Evolutionary conservation across 2,888 invertebrate species (phyloP).

Genomic region (Pocota personata): DNA sequence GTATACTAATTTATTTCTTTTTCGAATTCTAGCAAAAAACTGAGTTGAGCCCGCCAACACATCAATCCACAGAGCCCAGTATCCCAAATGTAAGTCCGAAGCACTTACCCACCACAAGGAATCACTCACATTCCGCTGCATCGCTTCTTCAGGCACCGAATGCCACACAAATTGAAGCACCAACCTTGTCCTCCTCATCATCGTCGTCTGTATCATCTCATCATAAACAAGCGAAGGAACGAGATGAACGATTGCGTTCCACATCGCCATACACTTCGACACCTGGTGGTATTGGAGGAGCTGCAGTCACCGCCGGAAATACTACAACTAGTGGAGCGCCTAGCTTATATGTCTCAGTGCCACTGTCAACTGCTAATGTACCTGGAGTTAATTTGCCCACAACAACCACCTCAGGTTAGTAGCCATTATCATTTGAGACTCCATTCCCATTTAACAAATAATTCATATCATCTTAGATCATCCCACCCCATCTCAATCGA

Average conservation of each 20-base stretch:
- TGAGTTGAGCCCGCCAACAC: slow-evolving; percentile 80
- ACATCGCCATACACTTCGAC: slow-evolving; percentile 57
- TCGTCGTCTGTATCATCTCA: slow-evolving; percentile 43
- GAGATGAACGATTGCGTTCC: slow-evolving; percentile 54
- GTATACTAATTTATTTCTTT: not conserved
- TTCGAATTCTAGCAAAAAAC: slow-evolving; percentile 81
- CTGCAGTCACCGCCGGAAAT: slow-evolving; percentile 44
- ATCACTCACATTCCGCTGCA: slow-evolving; percentile 58
- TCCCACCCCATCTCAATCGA: slow-evolving; percentile 74
- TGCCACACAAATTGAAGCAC: slow-evolving; percentile 75
- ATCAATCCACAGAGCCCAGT: slow-evolving; percentile 79
- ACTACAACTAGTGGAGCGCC: slow-evolving; percentile 79
- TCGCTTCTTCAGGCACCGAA: slow-evolving; percentile 39
- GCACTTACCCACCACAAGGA: slow-evolving; percentile 51
- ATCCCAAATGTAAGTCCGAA: slow-evolving; percentile 76
- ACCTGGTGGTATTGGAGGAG: slow-evolving; percentile 37
- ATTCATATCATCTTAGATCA: slow-evolving; percentile 66
- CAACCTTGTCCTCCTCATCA: slow-evolving; percentile 68
- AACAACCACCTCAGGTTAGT: slow-evolving; percentile 72
- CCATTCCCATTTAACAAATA: not conserved
- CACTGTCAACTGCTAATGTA: slow-evolving; percentile 84
- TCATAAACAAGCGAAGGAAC: slow-evolving; percentile 70
- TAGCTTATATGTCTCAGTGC: slow-evolving; percentile 87
- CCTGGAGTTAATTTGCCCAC: slow-evolving; percentile 82
- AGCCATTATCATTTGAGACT: not conserved